Evolutionary conservation across 2,888 invertebrate genomes (phyloP), one percentile per base, ranked within the genome.

Genomic region (Podotricha telesiphe): DNA sequence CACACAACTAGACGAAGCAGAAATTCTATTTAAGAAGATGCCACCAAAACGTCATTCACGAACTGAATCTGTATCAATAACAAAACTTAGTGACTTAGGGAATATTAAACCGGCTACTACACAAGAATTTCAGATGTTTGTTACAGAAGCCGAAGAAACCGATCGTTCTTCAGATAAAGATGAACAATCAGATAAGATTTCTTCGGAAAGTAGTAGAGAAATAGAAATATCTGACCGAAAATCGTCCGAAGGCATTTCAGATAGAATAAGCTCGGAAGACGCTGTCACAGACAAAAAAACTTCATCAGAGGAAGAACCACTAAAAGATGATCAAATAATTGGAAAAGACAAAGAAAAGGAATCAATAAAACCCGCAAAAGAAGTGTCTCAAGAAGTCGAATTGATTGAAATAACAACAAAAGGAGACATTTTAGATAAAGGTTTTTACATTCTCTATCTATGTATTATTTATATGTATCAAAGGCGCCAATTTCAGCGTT

Each of bases 271-370:
- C 73, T 93, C 93, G 13, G 93, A 93, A 83, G 93, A 93, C 74
- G 93, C 89, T 17, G 93, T 93, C 0, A 93, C 93, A 8, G 93
- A 93, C 70, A 93, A 93, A 74, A 93, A 93, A 70, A 89, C 93
- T 7, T 93, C 93, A 8, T 93, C 92, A 1, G 93, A 93, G 79
- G 93, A 93, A 75, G 89, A 89, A 58, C 80, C 77, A 0, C 72
- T 77, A 0, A 87, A 82, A 77, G 86, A 85, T 56, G 82, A 84
- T n/a, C 72, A 73, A 45, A 55, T 80, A 11, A 68, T 80, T 15
- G 66, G 45, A 15, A 70, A 70, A 74, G 83, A 82, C 69, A 80
- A 79, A 62, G 82, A 80, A 69, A 80, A 79, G 59, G 80, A 72
- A 15, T 7, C 80, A 76, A 70, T 78, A 74, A 72, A 73, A 64